Percentiles rank a stretch among this genome's conserved stretches.
Conservation (phyloP, 2,888 invertebrate species). For the Chrysomela aeneicollis region DNA sequence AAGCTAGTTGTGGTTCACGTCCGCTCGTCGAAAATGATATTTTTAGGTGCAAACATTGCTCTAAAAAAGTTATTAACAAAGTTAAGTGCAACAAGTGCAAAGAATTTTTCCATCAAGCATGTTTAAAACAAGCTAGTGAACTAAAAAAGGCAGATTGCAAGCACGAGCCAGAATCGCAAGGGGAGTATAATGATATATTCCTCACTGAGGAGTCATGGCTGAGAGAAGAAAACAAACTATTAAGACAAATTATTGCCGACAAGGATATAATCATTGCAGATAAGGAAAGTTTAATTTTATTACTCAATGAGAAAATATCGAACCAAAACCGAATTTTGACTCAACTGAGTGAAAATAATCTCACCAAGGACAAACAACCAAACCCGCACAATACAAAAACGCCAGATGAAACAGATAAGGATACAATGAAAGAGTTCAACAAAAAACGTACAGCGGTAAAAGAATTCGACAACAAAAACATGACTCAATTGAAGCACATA, state of each 20-base stretch:
- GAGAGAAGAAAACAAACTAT: conserved; percentile 8
- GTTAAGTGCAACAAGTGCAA: neutral
- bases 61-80: conserved; percentile 4
- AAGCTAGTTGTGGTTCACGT: neutral
- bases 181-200: neutral
- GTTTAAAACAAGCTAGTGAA: conserved; percentile 6
- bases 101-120: conserved; percentile 1
- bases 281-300: neutral
- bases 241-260: neutral
- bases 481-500: conserved; percentile 3
- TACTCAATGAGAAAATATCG: conserved; percentile 8
- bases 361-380: conserved; percentile 1
- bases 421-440: neutral
- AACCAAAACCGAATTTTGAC: neutral
- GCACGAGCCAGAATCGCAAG: conserved; percentile 12
- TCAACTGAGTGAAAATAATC: neutral
- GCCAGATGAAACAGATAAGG: neutral
- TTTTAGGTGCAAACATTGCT: neutral
- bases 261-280: neutral
- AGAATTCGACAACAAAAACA: conserved; percentile 2
- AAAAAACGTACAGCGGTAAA: neutral
- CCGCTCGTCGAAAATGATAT: neutral
- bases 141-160: conserved; percentile 8
- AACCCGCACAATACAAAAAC: neutral
- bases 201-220: neutral